Conservation (phyloP, 1,140 invertebrate species). For the Penaeus vannamei region DNA sequence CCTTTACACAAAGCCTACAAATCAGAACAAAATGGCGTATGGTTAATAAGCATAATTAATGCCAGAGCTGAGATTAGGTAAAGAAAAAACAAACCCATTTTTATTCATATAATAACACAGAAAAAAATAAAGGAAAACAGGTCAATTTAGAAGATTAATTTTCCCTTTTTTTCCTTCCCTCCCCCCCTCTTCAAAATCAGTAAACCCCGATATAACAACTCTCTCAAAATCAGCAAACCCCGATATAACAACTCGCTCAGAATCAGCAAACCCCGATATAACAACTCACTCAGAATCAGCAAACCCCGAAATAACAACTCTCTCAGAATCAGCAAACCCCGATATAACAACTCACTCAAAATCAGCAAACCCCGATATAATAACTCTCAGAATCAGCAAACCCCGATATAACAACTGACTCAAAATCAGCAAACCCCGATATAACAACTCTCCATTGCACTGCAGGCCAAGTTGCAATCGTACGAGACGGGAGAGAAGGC, state of each 20-base stretch:
- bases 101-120: too few species aligned
- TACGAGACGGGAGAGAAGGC: constrained; percentile 58
- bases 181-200: too few species aligned
- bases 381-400: neutral
- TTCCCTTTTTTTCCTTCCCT: too few species aligned
- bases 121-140: too few species aligned
- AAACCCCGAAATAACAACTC: neutral
- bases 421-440: neutral
- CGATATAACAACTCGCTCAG: neutral
- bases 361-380: neutral
- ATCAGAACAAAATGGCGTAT: too few species aligned
- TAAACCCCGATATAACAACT: neutral
- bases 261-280: neutral
- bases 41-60: too few species aligned
- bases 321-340: neutral
- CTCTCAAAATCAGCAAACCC: neutral
- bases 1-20: too few species aligned
- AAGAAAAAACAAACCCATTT: too few species aligned
- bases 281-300: neutral
- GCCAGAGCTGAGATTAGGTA: too few species aligned
- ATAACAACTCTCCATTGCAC: neutral
- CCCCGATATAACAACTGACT: neutral
- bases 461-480: constrained; percentile 39
- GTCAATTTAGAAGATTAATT: too few species aligned
- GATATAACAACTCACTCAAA: neutral